Base-by-base conservation (phyloP, 2,888 invertebrate species). In the Opisthograptis luteolata region DNA sequence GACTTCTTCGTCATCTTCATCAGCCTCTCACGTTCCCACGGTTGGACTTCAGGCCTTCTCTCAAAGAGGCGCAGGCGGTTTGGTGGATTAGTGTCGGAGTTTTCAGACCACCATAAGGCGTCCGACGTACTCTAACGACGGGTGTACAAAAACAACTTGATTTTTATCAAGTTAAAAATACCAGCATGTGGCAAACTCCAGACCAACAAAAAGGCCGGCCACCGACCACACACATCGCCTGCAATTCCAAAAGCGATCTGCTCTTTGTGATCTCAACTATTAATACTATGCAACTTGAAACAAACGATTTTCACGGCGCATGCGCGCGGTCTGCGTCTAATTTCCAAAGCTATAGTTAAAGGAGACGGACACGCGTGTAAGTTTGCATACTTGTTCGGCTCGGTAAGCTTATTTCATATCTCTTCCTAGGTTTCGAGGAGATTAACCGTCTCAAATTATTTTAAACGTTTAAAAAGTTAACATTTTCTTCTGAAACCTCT, bases 301-400 rank as follows among this genome's bases (percentile, higher is more conserved):
- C 77, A 76, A 76, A 78, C 81, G 76, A 80, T 86, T 86, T 85
- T 68, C 84, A 82, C 81, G 75, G 76, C 61, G 66, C 62, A 35
- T 57, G 48, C 60, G 51, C 49, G 60, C 51, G 58, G 59, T 58
- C 58, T 62, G 60, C 64, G 68, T 68, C 70, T 70, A 68, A 73
- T 76, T 76, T 75, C 67, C 66, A 43, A 43, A 49, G 32, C 42
- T 42, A 22, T 27, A 39, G 49, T 22, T 15, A 15, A 19, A 37
- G 3, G 9, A 5, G 15, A 49, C 43, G 34, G 10, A 49, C 37
- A n/a, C 1, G 19, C 22, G 5, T 8, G 8, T 0, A 25, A 15
- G 2, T 9, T 14, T 1, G 42, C 17, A 10, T 8, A 48, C 28
- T 17, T 36, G 48, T 40, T 28, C 31, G 13, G 6, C 9, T 34